Conservation (phyloP, 2,113 vertebrate genomes). For the Zingel zingel region DNA sequence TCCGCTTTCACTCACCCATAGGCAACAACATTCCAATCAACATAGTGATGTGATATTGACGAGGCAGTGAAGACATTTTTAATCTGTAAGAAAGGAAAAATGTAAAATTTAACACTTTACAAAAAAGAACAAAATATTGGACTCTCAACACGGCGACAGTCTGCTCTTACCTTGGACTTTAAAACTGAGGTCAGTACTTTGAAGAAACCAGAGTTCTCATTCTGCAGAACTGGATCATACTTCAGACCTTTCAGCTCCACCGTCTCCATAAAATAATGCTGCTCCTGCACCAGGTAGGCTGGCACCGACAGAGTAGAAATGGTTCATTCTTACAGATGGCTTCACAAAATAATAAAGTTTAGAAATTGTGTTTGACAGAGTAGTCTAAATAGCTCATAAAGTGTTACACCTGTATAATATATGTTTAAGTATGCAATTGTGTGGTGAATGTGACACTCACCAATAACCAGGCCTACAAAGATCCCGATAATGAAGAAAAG, state of each 20-base stretch:
- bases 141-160: neutral
- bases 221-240: slow-evolving; percentile 84
- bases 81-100: slow-evolving; percentile 83
- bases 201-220: slow-evolving; percentile 82
- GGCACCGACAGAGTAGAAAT: neutral
- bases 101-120: neutral
- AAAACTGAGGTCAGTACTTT: slow-evolving; percentile 85
- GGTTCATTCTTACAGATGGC: neutral
- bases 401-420: neutral
- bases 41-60: slow-evolving; percentile 84
- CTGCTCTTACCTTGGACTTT: slow-evolving; percentile 85
- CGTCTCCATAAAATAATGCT: slow-evolving; percentile 82
- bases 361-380: neutral
- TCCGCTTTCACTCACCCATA: slow-evolving; percentile 87
- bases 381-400: neutral
- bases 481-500: slow-evolving; percentile 77
- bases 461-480: slow-evolving; percentile 77
- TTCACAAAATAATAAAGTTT: neutral
- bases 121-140: neutral
- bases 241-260: slow-evolving; percentile 88
- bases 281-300: slow-evolving; percentile 82
- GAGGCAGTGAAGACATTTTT: slow-evolving; percentile 87
- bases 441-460: slow-evolving; percentile 60
- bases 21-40: slow-evolving; percentile 86
- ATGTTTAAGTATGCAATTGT: neutral